A percentile compares a stretch with the other conserved stretches of the same genome.
These are phyloP conservation scores for Ophion costatus DNA, from an alignment of 2,888 invertebrate species.

Conservation along the genomic window DNA sequence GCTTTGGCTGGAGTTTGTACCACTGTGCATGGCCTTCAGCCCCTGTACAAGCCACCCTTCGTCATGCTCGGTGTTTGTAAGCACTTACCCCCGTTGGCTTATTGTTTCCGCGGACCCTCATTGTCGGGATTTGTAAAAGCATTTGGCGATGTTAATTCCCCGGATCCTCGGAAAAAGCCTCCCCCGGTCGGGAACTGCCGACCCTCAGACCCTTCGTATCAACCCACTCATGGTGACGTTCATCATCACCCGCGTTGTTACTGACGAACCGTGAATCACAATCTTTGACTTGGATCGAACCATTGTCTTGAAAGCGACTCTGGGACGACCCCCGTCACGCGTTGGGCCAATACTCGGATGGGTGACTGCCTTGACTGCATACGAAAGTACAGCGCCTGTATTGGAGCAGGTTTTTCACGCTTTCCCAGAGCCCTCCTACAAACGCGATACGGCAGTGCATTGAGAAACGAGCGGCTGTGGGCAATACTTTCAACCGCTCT, in stretches of 20 bases:
- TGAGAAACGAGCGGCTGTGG: too few relatives aligned
- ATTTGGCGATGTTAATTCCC: conserved; percentile 77
- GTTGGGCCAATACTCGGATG: not conserved
- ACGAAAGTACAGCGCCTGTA: not conserved
- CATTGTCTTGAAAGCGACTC: not conserved
- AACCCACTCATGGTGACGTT: too few relatives aligned
- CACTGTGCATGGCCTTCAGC: not conserved
- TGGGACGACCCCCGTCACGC: not conserved
- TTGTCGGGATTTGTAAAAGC: conserved; percentile 80
- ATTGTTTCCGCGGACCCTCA: conserved; percentile 78
- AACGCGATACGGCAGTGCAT: too few relatives aligned
- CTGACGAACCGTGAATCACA: too few relatives aligned
- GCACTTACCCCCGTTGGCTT: conserved; percentile 77
- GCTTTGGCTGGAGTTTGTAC: conserved; percentile 37
- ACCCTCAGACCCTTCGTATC: not conserved
- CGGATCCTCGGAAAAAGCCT: conserved; percentile 67
- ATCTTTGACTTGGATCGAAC: too few relatives aligned
- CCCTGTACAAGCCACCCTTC: conserved; percentile 58
- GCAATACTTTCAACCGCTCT: too few relatives aligned
- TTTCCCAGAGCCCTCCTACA: too few relatives aligned
- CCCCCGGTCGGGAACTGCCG: not conserved
- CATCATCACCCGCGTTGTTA: too few relatives aligned
- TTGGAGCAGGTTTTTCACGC: too few relatives aligned
- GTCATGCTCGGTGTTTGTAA: conserved; percentile 73
- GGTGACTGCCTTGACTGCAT: too few relatives aligned